Evolutionary conservation across 2,113 vertebrate species (phyloP).

Genomic region (Scatophagus argus): DNA sequence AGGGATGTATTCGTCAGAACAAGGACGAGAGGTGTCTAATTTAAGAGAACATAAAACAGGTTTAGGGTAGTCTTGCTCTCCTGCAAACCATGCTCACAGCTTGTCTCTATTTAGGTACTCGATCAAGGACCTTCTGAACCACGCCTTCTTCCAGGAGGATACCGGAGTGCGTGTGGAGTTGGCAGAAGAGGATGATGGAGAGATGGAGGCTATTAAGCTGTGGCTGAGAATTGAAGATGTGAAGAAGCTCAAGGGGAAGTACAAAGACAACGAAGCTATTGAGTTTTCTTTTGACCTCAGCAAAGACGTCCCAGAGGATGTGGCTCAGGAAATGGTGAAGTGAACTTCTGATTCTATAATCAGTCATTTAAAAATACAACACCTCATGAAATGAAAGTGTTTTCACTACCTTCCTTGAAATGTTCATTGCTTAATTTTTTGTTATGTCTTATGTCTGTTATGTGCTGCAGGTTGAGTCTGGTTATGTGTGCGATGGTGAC

Average conservation of each 20-base stretch:
- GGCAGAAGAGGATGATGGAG: slow-evolving; percentile 97
- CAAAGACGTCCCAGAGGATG: slow-evolving; percentile 96
- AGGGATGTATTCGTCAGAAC: slow-evolving; percentile 98
- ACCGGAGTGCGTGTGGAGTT: slow-evolving; percentile 97
- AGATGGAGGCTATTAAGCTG: slow-evolving; percentile 96
- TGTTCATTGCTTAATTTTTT: neutral
- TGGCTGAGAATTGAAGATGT: slow-evolving; percentile 98
- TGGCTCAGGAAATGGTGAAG: slow-evolving; percentile 98
- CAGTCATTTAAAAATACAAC: neutral
- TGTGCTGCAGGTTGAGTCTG: slow-evolving; percentile 92
- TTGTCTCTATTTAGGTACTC: slow-evolving; percentile 86
- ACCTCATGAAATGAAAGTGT: neutral
- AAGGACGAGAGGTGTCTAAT: slow-evolving; percentile 93
- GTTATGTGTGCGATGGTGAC: slow-evolving; percentile 96
- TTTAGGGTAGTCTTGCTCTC: neutral
- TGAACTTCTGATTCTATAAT: neutral
- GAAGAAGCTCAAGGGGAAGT: slow-evolving; percentile 98
- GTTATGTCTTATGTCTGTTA: neutral
- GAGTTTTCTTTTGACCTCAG: slow-evolving; percentile 98
- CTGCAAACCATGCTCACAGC: neutral
- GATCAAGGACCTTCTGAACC: slow-evolving; percentile 98
- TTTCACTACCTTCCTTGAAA: neutral
- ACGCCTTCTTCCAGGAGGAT: slow-evolving; percentile 99
- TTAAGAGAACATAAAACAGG: neutral
- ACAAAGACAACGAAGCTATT: slow-evolving; percentile 98